Evolutionary conservation across 2,797 vertebrate genomes (phyloP), one percentile per base, ranked within the genome.

Genomic region (Falco rusticolus): DNA sequence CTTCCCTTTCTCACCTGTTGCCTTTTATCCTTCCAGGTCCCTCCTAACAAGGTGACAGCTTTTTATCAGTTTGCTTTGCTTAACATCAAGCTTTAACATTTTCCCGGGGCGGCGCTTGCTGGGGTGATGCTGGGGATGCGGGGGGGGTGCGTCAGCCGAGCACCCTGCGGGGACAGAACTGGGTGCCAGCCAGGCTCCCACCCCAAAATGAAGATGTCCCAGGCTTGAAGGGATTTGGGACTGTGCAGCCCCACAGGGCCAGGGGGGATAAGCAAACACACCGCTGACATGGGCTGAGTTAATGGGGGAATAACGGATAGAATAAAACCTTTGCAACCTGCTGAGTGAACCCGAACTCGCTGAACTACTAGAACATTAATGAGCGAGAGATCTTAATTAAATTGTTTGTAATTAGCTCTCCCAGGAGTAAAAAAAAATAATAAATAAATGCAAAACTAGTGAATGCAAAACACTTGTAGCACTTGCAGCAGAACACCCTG

Each of bases 311-410:
- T 95, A 94, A 97, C 80, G 57, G 96, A 91, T 88, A 90, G 97
- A 97, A 98, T 97, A 94, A 97, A 97, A 97, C 96, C 96, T 97
- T 79, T 69, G 93, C 90, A 89, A 95, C 97, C 97, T 93, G 97
- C 97, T 97, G 97, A 93, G 97, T 69, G 13, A 97, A 96, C 97
- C 97, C 96, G 92, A 97, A 97, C 96, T 98, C 94, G 83, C 95
- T 84, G 96, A 97, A 95, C 97, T 95, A 60, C 90, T 94, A 90
- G 94, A 96, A 97, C 97, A 97, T 96, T 95, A 96, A 95, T 96
- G 97, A 97, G 96, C 82, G 96, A 93, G 96, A 96, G 84, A 96
- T 97, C 96, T 97, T 98, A 98, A 98, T 98, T 97, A 97, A 97
- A 97, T 97, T 87, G 93, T 95, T 96, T 79, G 96, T 77, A 98